Evolutionary conservation across 2,113 vertebrate genomes (phyloP), one percentile per base, ranked within the genome.

Genomic region (Pelobates fuscus): DNA sequence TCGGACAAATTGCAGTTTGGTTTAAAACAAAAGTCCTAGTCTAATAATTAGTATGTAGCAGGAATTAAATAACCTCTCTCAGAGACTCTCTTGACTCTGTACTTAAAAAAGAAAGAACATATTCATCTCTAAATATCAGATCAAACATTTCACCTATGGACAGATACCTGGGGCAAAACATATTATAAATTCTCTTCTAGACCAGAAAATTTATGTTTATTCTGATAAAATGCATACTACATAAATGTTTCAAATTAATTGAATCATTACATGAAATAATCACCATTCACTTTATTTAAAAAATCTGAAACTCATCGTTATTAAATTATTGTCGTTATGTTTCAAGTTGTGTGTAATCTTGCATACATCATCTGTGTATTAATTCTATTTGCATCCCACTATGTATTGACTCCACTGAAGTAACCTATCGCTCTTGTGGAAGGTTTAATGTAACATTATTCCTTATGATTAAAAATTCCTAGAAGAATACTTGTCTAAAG

Each of bases 221-320:
- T 88, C 86, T 87, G 84, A 85, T 91, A 90, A 90, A 88, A 88
- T 90, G 85, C 44, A 15, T 37, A 1, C 32, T 37, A 37, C 92
- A 88, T 92, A 92, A 87, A 89, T 91, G 91, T 55, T 91, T 90
- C 90, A 91, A 87, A 76, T 86, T 91, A 87, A 91, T 89, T 87
- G 88, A 90, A 83, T 86, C 87, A 88, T 90, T 89, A 77, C 78
- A 81, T 44, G 81, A 84, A 85, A 82, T 68, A 88, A 86, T 87
- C 81, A 88, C 86, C 86, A 63, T 86, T 88, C 82, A 87, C 85
- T 91, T 85, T 92, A 91, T 91, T 92, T 92, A 90, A 91, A 90
- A 88, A 91, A 86, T 77, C 91, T 91, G 86, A 91, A 90, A 86
- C 90, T 81, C 88, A 91, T 87, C 88, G 91, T 91, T 92, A 92